Evolutionary conservation across 2,797 vertebrate species (phyloP), one percentile per base, ranked within the genome.

Genomic region (Chaetophractus vellerosus): DNA sequence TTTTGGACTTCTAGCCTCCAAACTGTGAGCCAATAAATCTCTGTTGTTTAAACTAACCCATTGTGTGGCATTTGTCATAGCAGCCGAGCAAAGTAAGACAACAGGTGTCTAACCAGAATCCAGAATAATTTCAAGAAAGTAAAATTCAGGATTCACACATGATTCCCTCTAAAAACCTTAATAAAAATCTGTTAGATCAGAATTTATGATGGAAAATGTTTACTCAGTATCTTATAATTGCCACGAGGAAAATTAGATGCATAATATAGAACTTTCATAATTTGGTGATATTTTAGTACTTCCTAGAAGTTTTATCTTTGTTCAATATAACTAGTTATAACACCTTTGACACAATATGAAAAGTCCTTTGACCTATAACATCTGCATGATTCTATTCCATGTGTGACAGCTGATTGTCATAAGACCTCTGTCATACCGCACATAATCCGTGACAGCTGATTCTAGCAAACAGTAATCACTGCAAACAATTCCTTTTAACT

Each of bases 391-490:
- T 97, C 90, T 94, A 83, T 91, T 95, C 85, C 18, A 89, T 31
- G 15, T 55, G 82, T 94, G 95, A 96, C 71, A 97, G 93, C 93
- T 97, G 94, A 94, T 88, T 92, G 66, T 96, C 90, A 90, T 36
- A 96, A 96, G 96, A 90, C 78, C 89, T 94, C 64, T 90, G 71
- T 55, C 87, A 90, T 79, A 75, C 78, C 41, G n/a, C 41, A 82
- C 38, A 71, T 66, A 82, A 93, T 90, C 85, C 50, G 28, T 48
- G 90, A 95, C 95, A 97, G 59, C 95, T 84, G 92, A 96, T 78
- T 63, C 66, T 59, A 87, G 87, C 18, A 33, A 91, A 87, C 3
- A 79, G 75, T 79, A 86, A 89, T 93, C 36, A 76, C 18, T 69
- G 11, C 50, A 96, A 94, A 90, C 50, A 85, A 79, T 93, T 86